Base-by-base conservation (phyloP, 2,113 vertebrate species). In the Apteryx owenii region DNA sequence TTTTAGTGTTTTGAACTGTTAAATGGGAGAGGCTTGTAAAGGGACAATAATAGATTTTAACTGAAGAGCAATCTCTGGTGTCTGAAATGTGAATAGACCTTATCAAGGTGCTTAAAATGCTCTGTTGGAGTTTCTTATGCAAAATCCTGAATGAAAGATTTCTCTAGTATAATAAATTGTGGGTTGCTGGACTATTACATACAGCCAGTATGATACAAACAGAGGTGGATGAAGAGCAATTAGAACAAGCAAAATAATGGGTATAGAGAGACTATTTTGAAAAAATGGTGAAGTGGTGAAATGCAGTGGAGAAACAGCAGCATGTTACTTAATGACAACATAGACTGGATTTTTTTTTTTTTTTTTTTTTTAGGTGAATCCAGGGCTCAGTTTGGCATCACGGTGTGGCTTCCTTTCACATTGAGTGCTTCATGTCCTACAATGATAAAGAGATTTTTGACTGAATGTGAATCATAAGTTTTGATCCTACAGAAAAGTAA, bases 41-140 rank as follows among this genome's bases (percentile, higher is more conserved):
- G 65, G 93, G 83, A 84, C 80, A 96, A 84, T 95, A 90, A 94
- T 93, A 89, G 90, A 96, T 94, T 95, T 95, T 96, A 96, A 97
- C 92, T 75, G 96, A 96, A 95, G 95, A 96, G 96, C 93, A 97
- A 96, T 95, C 95, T 97, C 96, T 97, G 96, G 80, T 95, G 96
- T 97, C 1, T 4, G 90, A 92, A 97, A 92, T 86, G 95, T 94
- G 97, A 97, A 97, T 93, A 96, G 92, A 92, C 85, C 85, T 84
- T 94, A 92, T 90, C 77, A 92, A 94, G 92, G 95, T 97, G n/a
- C 38, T n/a, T 48, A 28, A 94, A 94, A 83, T 80, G 56, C 50
- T 3, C 2, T 11, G 23, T 23, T 56, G 75, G 60, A 61, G 80
- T 84, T 91, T 95, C 64, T 90, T 83, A 60, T 18, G 36, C 44